A percentile compares a stretch with the other conserved stretches of the same genome.
Evolutionary conservation across 2,888 invertebrate species (phyloP).

Genomic region (Agonopterix arenella): DNA sequence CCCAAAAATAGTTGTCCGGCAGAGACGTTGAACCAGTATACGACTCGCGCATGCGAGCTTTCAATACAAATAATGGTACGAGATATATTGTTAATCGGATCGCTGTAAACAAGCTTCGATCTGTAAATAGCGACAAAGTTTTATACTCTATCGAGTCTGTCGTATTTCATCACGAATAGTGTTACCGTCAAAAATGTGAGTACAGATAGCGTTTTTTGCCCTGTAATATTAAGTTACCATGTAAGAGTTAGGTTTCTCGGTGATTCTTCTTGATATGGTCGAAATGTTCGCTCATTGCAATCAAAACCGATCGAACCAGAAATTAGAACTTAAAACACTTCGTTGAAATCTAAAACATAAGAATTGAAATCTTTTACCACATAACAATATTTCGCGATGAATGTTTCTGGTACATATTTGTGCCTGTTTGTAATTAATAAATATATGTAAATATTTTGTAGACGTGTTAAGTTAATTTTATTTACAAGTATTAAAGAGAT

Average conservation of each 20-base stretch:
- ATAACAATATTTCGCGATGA: constrained; percentile 74
- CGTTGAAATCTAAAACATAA: constrained; percentile 66
- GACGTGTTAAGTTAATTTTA: constrained; percentile 68
- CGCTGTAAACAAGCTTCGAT: constrained; percentile 70
- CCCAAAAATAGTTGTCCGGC: constrained; percentile 12
- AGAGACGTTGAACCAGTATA: constrained; percentile 39
- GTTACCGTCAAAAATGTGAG: constrained; percentile 67
- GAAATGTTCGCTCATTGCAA: constrained; percentile 37
- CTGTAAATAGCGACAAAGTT: constrained; percentile 57
- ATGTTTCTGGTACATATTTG: constrained; percentile 62
- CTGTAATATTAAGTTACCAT: constrained; percentile 75
- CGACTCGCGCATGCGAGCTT: constrained; percentile 49
- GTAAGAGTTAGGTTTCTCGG: constrained; percentile 70
- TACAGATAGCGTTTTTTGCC: constrained; percentile 64
- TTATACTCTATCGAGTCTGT: constrained; percentile 39
- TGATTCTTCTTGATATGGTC: constrained; percentile 48
- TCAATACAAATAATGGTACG: constrained; percentile 25
- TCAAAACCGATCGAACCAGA: constrained; percentile 56
- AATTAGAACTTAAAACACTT: constrained; percentile 64
- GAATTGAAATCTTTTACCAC: constrained; percentile 69
- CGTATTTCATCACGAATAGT: constrained; percentile 55
- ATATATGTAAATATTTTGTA: constrained; percentile 60
- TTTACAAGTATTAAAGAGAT: constrained; percentile 61
- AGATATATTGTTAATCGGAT: constrained; percentile 34
- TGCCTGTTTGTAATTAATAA: constrained; percentile 66